Evolutionary conservation across 2,888 invertebrate genomes (phyloP).

Genomic region (Cacoxenus indagator): DNA sequence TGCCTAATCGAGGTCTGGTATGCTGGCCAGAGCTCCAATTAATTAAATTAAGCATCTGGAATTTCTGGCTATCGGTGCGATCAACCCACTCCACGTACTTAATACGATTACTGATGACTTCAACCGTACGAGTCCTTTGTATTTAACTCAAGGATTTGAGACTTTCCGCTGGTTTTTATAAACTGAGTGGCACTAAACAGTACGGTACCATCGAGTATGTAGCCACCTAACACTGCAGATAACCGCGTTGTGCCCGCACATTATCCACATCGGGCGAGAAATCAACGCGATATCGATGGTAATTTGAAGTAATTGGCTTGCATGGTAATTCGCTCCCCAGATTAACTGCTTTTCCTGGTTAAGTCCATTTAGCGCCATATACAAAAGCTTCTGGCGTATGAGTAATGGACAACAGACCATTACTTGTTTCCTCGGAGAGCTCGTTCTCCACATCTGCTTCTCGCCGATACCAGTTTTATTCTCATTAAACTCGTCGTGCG

Average conservation of each 20-base stretch:
- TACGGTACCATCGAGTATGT: conserved; percentile 83
- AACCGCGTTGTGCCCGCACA: too few relatives aligned
- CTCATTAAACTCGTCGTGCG: too few relatives aligned
- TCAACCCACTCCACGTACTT: too few relatives aligned
- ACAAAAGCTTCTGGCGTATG: too few relatives aligned
- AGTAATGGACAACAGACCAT: too few relatives aligned
- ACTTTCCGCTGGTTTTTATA: conserved; percentile 23
- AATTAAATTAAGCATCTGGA: conserved; percentile 85
- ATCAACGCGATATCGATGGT: conserved; percentile 78
- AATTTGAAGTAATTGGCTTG: conserved; percentile 80
- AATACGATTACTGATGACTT: too few relatives aligned
- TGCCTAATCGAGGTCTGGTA: conserved; percentile 88
- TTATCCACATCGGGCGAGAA: too few relatives aligned
- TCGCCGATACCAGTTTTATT: too few relatives aligned
- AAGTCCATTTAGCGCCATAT: too few relatives aligned
- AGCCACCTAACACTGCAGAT: conserved; percentile 74
- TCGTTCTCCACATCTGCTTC: too few relatives aligned
- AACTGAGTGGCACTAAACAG: conserved; percentile 77
- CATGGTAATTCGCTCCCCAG: conserved; percentile 73
- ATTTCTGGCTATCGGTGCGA: too few relatives aligned
- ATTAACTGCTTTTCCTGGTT: conserved; percentile 71
- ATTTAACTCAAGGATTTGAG: conserved; percentile 73
- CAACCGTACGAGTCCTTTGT: conserved; percentile 74
- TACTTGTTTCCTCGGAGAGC: too few relatives aligned
- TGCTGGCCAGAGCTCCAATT: conserved; percentile 85